A percentile compares a stretch with the other conserved stretches of the same genome.
These are phyloP conservation scores for Heliothis virescens DNA, from an alignment of 1,140 invertebrate genomes.

Conservation along the genomic window DNA sequence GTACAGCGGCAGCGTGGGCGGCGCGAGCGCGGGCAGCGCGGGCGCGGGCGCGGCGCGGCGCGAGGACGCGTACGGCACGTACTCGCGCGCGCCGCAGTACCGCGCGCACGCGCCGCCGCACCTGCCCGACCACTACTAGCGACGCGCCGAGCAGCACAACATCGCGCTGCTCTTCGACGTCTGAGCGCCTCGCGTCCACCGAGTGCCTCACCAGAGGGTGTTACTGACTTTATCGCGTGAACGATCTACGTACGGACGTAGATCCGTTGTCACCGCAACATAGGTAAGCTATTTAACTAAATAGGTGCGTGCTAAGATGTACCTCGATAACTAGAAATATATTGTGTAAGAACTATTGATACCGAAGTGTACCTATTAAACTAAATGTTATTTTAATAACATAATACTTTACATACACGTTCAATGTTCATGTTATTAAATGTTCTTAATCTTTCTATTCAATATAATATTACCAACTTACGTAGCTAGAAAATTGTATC, in stretches of 20 bases:
- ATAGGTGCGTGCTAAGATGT: slow-evolving; percentile 21
- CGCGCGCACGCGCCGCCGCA: slow-evolving; percentile 48
- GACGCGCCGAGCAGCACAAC: slow-evolving; percentile 81
- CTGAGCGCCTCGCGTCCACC: slow-evolving; percentile 53
- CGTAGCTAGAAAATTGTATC: too few species aligned
- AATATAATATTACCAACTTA: too few species aligned
- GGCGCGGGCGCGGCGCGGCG: slow-evolving; percentile 58
- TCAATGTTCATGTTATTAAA: too few species aligned
- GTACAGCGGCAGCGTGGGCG: slow-evolving; percentile 62
- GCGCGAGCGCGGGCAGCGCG: slow-evolving; percentile 37
- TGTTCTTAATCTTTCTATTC: too few species aligned
- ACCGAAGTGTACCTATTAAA: background rate
- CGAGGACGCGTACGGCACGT: slow-evolving; percentile 73
- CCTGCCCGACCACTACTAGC: slow-evolving; percentile 79
- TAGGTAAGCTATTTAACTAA: background rate
- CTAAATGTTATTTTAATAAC: background rate
- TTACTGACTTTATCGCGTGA: too few species aligned
- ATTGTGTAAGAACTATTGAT: background rate
- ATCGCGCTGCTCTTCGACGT: slow-evolving; percentile 84
- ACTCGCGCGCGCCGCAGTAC: slow-evolving; percentile 49
- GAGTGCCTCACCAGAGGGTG: background rate
- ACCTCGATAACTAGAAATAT: slow-evolving; percentile 27
- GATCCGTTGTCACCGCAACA: background rate
- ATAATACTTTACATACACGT: too few species aligned
- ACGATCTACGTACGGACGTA: too few species aligned